Base-by-base conservation (phyloP, 2,888 invertebrate genomes). In the Drosophila incognita region DNA sequence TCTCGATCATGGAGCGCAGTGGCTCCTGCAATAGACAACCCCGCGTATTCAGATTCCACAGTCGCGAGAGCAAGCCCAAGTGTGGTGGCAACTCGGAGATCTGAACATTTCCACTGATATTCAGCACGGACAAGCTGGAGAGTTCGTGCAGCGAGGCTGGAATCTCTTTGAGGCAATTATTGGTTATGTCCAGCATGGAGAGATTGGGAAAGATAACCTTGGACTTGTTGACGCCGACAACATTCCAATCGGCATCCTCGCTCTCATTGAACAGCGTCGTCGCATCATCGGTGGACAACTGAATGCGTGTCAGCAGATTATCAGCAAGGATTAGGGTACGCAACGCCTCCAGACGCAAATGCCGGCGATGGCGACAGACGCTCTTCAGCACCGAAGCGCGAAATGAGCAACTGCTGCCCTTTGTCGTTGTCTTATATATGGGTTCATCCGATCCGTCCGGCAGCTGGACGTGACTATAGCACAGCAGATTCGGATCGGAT, bases 41-140 rank as follows among this genome's bases (percentile, higher is more conserved):
- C 51, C 96, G 95, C 4, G 99, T 97, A 93, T 98, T 98, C 46
- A 99, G 94, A 93, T 98, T 99, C 99, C 99, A 99, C 46, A 99
- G 94, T n/a, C 98, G 96, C 1, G 97, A 96, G 3, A 99, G 94
- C 10, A 99, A 94, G 0, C 99, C 99, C 96, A 99, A 96, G 93
- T 99, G 98, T 0, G 99, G 97, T 1, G 99, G 99, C 62, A 99
- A 94, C 90, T 98, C 97, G 7, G 95, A 95, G 61, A 98, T 95
- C 46, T 97, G 97, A 94, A 94, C 84, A 93, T 92, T 93, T 6
- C 93, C 93, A 90, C 97, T 97, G 56, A 99, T 95, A 92, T 99
- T 99, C 46, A 99, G 94, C 46, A 99, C 98, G n/a, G 98, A 98
- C 4, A 99, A 94, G 92, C 97, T 97, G 70, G 94, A 95, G 6